Conservation (phyloP, 2,888 invertebrate species). For the Epinotia ramella region DNA sequence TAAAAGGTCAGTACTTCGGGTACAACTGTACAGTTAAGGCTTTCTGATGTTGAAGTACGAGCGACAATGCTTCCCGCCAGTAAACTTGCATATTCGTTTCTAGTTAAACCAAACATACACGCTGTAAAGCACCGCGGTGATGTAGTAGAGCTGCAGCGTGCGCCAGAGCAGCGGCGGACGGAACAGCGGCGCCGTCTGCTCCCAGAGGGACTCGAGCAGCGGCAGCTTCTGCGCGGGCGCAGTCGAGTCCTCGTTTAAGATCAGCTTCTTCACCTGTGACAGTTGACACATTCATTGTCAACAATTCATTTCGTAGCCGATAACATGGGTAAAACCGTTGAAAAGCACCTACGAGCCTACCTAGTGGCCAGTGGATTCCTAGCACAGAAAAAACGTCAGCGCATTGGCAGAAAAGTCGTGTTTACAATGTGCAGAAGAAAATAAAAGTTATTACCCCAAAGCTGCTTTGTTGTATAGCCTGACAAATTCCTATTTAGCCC, state of each 20-base stretch:
- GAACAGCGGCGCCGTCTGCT: constrained; percentile 81
- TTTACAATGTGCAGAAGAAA: no score
- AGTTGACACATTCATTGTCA: not conserved
- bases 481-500: no score
- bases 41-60: not conserved
- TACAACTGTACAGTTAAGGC: not conserved
- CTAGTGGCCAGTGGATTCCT: no score
- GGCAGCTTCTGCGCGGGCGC: constrained; percentile 52
- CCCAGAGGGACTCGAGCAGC: constrained; percentile 73
- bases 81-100: not conserved
- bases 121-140: constrained; percentile 85
- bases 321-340: no score
- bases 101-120: constrained; percentile 71
- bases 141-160: constrained; percentile 79
- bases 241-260: constrained; percentile 55
- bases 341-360: no score
- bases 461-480: no score
- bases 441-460: no score
- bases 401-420: not conserved
- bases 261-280: constrained; percentile 57
- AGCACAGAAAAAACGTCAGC: no score
- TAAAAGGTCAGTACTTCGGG: no score
- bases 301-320: no score
- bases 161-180: constrained; percentile 74
- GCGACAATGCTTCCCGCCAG: not conserved